A percentile compares a stretch with the other conserved stretches of the same genome.
phyloP scores from a whole-genome alignment of 2,113 vertebrate species.

The Sapayoa aenigma region DNA sequence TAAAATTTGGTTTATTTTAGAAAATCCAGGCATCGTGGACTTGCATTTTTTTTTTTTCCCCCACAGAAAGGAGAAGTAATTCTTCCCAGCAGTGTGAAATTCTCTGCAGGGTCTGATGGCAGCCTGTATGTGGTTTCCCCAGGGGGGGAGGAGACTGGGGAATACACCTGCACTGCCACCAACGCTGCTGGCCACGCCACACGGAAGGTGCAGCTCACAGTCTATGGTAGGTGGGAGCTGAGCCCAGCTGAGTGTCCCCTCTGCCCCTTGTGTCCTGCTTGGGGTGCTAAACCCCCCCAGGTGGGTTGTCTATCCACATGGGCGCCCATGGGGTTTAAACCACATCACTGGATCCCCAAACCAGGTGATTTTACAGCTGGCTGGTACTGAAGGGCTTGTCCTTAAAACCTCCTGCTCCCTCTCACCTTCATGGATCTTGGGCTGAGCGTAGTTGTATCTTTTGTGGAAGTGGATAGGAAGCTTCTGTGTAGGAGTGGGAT shows the following conservation, averaged over 20 bases:
- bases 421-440: not conserved
- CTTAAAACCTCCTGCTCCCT: not conserved
- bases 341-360: not conserved
- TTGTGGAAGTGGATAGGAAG: not conserved
- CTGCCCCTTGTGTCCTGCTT: not conserved
- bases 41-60: not conserved
- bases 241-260: not conserved
- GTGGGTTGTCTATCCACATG: not conserved
- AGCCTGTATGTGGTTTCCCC: conserved; percentile 84
- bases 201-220: conserved; percentile 92
- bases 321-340: not conserved
- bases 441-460: not conserved
- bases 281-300: fast-evolving
- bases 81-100: conserved; percentile 71
- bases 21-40: not conserved
- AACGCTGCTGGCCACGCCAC: conserved; percentile 88
- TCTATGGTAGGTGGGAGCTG: conserved; percentile 82
- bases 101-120: conserved; percentile 82
- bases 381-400: not conserved
- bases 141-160: conserved; percentile 84
- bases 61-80: conserved; percentile 84
- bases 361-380: not conserved
- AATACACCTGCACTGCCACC: conserved; percentile 91
- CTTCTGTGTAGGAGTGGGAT: not conserved
- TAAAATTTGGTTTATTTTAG: not conserved